These are phyloP conservation scores for Centropus unirufus DNA, from an alignment of 2,113 vertebrate species.

Conservation along the genomic window DNA sequence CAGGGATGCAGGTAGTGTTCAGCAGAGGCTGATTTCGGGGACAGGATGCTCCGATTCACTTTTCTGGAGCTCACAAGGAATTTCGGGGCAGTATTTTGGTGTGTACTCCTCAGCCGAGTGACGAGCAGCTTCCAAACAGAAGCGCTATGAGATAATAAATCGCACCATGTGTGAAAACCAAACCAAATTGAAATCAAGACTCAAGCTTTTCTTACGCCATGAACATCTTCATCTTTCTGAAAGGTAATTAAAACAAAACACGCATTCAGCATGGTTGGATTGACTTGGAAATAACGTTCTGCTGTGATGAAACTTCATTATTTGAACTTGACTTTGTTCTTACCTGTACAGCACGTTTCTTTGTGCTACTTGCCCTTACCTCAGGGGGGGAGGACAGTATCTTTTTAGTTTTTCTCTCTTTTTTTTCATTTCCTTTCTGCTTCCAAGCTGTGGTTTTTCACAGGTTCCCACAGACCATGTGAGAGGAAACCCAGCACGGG, in stretches of 20 bases:
- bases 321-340: background rate
- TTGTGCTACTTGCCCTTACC: background rate
- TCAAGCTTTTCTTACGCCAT: background rate
- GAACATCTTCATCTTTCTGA: background rate
- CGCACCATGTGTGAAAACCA: background rate
- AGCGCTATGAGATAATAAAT: background rate
- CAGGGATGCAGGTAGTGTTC: background rate
- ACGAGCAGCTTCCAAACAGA: background rate
- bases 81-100: background rate
- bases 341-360: background rate
- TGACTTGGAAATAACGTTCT: background rate
- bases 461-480: background rate
- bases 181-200: background rate
- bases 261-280: background rate
- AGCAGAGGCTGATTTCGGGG: background rate
- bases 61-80: background rate
- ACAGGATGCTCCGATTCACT: background rate
- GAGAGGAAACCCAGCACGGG: background rate
- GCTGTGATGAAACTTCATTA: background rate
- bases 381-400: background rate
- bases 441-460: background rate
- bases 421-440: background rate
- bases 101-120: background rate
- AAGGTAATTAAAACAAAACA: background rate
- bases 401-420: background rate